These are phyloP conservation scores for Odontophorus gujanensis DNA, from an alignment of 2,113 vertebrate species.

Conservation along the genomic window DNA sequence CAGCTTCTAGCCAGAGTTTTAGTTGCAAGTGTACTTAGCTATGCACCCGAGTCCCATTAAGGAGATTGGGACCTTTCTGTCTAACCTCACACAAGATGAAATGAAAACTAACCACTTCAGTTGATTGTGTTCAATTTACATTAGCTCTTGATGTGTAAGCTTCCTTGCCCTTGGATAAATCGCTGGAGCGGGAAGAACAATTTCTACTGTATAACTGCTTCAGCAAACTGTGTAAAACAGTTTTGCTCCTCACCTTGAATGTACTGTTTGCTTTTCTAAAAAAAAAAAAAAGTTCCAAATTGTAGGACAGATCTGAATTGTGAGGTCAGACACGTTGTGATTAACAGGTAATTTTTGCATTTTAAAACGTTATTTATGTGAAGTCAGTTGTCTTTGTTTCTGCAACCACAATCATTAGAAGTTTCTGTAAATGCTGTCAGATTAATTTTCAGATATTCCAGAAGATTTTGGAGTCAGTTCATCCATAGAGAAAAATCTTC, in stretches of 20 bases:
- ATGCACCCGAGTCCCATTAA: background rate
- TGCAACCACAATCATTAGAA: background rate
- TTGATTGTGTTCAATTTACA: background rate
- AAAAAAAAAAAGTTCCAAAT: background rate
- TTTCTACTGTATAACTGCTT: background rate
- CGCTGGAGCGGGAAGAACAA: background rate
- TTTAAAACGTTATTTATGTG: background rate
- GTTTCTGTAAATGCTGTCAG: background rate
- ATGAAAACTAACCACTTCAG: background rate
- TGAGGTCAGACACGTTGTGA: background rate
- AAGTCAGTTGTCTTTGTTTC: background rate
- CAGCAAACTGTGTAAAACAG: background rate
- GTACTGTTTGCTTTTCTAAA: background rate
- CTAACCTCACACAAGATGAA: background rate
- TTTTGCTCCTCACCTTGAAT: background rate
- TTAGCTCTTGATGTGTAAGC: background rate
- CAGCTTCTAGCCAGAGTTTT: background rate
- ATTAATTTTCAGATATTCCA: background rate
- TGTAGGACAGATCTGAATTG: background rate
- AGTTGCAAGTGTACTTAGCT: background rate
- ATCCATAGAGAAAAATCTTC: background rate
- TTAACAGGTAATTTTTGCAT: background rate
- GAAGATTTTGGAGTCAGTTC: background rate
- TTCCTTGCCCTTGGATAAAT: background rate
- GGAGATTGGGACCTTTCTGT: background rate